phyloP scores from a whole-genome alignment of 1,140 invertebrate species.

The Panulirus ornatus region DNA sequence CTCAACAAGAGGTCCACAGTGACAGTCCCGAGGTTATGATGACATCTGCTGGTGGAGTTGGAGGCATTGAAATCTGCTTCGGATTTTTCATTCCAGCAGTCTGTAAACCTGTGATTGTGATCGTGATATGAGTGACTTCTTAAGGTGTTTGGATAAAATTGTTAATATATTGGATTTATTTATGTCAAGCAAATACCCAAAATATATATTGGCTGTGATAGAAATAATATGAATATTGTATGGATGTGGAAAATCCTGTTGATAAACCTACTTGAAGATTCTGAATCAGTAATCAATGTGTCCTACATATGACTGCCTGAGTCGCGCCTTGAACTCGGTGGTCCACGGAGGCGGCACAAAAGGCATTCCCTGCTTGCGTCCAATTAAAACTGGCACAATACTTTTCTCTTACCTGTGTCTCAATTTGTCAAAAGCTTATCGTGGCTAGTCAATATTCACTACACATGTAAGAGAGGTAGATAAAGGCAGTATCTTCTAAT shows the following conservation, averaged over 20 bases:
- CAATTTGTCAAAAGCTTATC: neutral
- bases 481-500: neutral
- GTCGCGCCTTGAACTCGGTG: conserved; percentile 56
- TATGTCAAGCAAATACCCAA: conserved; percentile 60
- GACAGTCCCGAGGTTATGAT: conserved; percentile 46
- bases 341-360: conserved; percentile 42
- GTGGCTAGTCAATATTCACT: conserved; percentile 17
- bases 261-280: conserved; percentile 50
- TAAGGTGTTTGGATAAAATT: conserved; percentile 65
- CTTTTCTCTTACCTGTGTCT: neutral
- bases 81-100: conserved; percentile 74
- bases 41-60: conserved; percentile 51
- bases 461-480: neutral
- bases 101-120: conserved; percentile 68
- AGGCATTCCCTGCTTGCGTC: conserved; percentile 14
- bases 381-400: conserved; percentile 2
- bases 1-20: conserved; percentile 56
- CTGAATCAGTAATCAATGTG: conserved; percentile 73
- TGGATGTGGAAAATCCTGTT: conserved; percentile 57
- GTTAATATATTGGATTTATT: conserved; percentile 62
- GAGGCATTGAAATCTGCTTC: conserved; percentile 72
- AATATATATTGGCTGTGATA: conserved; percentile 72
- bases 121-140: conserved; percentile 68
- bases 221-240: conserved; percentile 61
- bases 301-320: conserved; percentile 71